Evolutionary conservation across 1,140 invertebrate species (phyloP).

Genomic region (Nephotettix cincticeps): DNA sequence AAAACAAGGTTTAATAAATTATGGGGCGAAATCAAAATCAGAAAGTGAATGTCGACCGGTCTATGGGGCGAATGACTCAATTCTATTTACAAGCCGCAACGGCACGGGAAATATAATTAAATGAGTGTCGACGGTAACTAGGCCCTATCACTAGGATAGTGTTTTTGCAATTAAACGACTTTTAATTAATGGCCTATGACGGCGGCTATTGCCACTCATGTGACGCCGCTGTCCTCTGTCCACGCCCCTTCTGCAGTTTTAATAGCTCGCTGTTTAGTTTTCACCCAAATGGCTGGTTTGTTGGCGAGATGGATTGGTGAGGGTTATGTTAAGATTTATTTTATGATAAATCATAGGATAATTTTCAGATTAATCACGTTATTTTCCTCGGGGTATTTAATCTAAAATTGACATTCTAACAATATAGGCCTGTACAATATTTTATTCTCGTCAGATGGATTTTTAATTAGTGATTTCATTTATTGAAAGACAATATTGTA

Average conservation of each 20-base stretch:
- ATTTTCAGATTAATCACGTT: too few species aligned
- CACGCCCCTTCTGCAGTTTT: not conserved
- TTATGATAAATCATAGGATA: too few species aligned
- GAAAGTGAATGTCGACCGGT: not conserved
- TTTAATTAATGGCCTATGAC: conserved; percentile 4
- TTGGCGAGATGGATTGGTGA: too few species aligned
- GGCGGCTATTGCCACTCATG: not conserved
- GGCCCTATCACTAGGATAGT: not conserved
- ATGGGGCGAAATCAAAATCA: conserved; percentile 5
- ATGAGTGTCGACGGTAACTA: not conserved
- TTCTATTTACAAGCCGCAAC: not conserved
- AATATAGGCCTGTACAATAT: too few species aligned
- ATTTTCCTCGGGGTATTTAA: too few species aligned
- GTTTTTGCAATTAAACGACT: not conserved
- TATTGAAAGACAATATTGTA: too few species aligned
- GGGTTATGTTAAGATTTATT: too few species aligned
- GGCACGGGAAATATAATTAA: not conserved
- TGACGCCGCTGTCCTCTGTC: not conserved
- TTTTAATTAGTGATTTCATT: too few species aligned
- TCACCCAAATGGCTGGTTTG: too few species aligned
- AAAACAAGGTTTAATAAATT: not conserved
- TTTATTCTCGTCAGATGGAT: too few species aligned
- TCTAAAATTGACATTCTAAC: too few species aligned
- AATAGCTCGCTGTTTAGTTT: not conserved
- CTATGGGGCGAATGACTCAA: not conserved